Evolutionary conservation across 2,888 invertebrate species (phyloP).

Genomic region (Microctonus brassicae): DNA sequence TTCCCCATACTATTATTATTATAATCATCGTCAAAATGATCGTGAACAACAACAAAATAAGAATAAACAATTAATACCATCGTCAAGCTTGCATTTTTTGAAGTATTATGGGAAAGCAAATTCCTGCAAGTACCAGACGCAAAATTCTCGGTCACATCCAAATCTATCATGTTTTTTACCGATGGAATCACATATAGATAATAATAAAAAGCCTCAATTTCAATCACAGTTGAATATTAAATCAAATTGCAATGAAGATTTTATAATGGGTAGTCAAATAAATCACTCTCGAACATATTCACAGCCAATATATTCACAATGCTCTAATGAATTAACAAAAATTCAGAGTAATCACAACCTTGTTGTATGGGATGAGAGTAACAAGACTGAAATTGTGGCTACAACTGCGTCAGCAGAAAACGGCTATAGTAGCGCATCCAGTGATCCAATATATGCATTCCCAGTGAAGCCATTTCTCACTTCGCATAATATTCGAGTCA

Average conservation of each 20-base stretch:
- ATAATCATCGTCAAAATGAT: not conserved
- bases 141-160: constrained; percentile 66
- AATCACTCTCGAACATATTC: constrained; percentile 61
- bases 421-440: constrained; percentile 49
- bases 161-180: constrained; percentile 59
- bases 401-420: constrained; percentile 32
- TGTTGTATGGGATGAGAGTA: constrained; percentile 36
- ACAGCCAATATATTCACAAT: constrained; percentile 57
- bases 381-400: not conserved
- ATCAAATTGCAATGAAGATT: constrained; percentile 32
- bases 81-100: constrained; percentile 41
- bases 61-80: constrained; percentile 40
- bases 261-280: constrained; percentile 29
- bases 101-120: constrained; percentile 57
- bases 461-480: constrained; percentile 67
- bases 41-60: constrained; percentile 20
- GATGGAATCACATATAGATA: constrained; percentile 36
- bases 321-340: constrained; percentile 14
- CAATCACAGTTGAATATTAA: constrained; percentile 60
- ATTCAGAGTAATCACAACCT: constrained; percentile 57
- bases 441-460: constrained; percentile 63
- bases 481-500: constrained; percentile 63
- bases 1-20: constrained; percentile 42
- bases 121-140: constrained; percentile 61
- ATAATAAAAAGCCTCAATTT: constrained; percentile 51